Evolutionary conservation across 92 coral and sea anemone species (phyloP), one percentile per base, ranked within the genome.

Genomic region (Epizoanthus fatuus): DNA sequence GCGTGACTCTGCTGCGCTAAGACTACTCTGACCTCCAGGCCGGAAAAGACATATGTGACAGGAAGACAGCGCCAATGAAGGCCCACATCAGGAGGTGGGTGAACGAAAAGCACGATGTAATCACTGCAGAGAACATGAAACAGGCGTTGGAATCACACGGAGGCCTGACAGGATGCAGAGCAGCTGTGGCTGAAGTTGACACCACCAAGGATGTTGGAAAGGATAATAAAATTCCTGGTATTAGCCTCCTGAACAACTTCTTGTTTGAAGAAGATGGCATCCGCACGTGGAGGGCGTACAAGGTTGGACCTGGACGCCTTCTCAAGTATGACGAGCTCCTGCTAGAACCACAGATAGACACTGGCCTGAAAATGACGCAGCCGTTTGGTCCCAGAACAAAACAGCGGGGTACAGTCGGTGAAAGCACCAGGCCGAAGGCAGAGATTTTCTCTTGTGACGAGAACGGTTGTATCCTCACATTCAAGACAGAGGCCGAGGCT

Each of bases 141-240:
- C 55, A 22, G 44, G 90, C 81, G 11, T 62, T 87, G 17, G 86
- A 87, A 38, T 87, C 86, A 12, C 90, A 69, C 51, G 75, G 86
- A 60, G 90, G 90, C 14, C 3, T 80, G 74, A 87, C 49, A 71
- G 90, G 90, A 87, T 80, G 86, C 68, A 32, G 90, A 45, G 86
- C 40, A 12, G 86, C 86, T 60, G 86, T 87, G 7, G 90, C 80
- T 7, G 81, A 87, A 45, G 60, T 87, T 3, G 90, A 87, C 55
- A 15, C 32, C 53, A 57, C 81, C 3, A 25, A 77, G 78, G 79
- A 77, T 17, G 62, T 86, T 12, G n/a, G 22, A 10, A 75, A 74
- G 11, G 81, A 44, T 25, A 84, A 84, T 52, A 84, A 84, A 35
- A 84, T 84, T 59, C 88, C 88, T 3, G 63, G 29, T 4, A 74